phyloP scores from a whole-genome alignment of 2,113 vertebrate species.

The Calyptomena viridis region DNA sequence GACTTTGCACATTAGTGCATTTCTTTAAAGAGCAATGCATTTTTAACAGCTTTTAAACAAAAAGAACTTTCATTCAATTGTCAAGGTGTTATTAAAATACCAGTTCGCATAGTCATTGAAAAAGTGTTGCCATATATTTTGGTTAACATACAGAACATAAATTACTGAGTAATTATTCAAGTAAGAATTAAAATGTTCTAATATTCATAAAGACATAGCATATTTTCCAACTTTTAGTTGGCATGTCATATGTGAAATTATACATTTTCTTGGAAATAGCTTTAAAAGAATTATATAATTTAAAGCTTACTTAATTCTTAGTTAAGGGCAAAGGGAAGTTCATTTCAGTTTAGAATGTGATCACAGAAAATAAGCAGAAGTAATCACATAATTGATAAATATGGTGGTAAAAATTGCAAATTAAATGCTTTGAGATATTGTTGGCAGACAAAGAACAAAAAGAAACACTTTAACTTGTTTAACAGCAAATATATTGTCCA shows the following conservation, averaged over 20 bases:
- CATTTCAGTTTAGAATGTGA: neutral
- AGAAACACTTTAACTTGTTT: neutral
- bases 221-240: neutral
- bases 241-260: neutral
- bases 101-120: neutral
- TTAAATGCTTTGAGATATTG: neutral
- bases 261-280: neutral
- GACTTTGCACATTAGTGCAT: neutral
- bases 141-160: neutral
- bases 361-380: neutral
- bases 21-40: neutral
- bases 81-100: neutral
- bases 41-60: neutral
- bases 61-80: neutral
- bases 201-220: neutral
- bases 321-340: neutral
- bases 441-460: neutral
- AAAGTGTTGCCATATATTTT: neutral
- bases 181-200: neutral
- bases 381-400: neutral
- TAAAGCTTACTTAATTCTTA: neutral
- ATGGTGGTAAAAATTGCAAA: neutral
- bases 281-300: neutral
- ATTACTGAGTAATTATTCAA: neutral
- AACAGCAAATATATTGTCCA: neutral